phyloP scores from a whole-genome alignment of 2,797 vertebrate genomes.

The Pseudochirops cupreus region DNA sequence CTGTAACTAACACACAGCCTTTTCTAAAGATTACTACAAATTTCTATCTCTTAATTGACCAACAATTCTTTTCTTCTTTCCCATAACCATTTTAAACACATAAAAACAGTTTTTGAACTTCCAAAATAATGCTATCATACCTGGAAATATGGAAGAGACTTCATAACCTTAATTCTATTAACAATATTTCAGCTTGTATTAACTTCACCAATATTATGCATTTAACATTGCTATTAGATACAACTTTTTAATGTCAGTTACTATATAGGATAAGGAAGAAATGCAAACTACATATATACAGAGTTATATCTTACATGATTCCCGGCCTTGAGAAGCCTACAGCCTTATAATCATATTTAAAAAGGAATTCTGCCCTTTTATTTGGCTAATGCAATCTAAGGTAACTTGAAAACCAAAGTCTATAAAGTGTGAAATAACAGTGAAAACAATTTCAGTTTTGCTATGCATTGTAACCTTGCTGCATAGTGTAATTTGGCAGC shows the following conservation, averaged over 20 bases:
- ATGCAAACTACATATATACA: not conserved
- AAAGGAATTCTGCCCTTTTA: not conserved
- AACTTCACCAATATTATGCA: not conserved
- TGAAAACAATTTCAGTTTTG: not conserved
- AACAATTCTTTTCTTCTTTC: not conserved
- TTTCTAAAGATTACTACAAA: not conserved
- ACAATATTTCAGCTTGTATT: not conserved
- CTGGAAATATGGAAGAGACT: not conserved
- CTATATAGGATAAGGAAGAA: not conserved
- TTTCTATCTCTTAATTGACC: not conserved
- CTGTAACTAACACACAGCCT: not conserved
- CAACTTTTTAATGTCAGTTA: not conserved
- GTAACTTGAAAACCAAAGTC: not conserved
- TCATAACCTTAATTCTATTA: not conserved
- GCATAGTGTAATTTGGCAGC: not conserved
- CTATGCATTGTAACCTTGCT: not conserved
- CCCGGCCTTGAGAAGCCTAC: not conserved
- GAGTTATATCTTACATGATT: not conserved
- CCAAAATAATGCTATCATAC: not conserved
- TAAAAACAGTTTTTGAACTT: not conserved
- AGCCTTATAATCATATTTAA: not conserved
- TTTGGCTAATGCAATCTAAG: not conserved
- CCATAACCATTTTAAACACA: not conserved
- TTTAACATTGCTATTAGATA: not conserved
- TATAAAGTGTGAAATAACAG: not conserved